These are phyloP conservation scores for Cyrtodaria siliqua DNA, from an alignment of 2,888 invertebrate species.

Conservation along the genomic window DNA sequence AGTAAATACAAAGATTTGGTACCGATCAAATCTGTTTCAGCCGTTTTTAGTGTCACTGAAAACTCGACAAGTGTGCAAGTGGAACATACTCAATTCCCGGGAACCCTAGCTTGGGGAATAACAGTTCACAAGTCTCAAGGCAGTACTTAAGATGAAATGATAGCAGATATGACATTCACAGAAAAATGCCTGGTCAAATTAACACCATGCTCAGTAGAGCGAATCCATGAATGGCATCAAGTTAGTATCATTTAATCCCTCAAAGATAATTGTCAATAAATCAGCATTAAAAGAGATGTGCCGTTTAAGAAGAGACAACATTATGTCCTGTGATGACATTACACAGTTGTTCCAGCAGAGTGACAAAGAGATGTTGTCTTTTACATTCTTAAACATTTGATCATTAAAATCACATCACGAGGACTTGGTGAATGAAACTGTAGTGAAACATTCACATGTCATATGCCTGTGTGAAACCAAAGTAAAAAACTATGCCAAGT, in stretches of 20 bases:
- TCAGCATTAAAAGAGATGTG: too few relatives aligned
- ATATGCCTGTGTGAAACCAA: constrained; percentile 11
- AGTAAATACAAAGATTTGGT: constrained; percentile 6
- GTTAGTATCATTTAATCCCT: constrained; percentile 8
- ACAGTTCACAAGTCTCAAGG: constrained; percentile 42
- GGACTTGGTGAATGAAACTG: constrained; percentile 2
- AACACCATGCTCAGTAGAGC: constrained; percentile 38
- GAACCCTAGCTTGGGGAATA: constrained; percentile 34
- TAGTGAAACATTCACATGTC: constrained; percentile 1
- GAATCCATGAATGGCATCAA: constrained; percentile 8
- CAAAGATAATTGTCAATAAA: constrained; percentile 6
- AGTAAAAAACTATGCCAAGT: constrained; percentile 11
- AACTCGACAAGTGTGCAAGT: constrained; percentile 6
- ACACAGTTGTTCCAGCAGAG: neutral
- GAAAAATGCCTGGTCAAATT: constrained; percentile 35
- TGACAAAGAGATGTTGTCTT: neutral
- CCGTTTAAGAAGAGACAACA: constrained; percentile 8
- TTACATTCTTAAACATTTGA: constrained; percentile 2
- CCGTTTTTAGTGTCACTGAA: constrained; percentile 2
- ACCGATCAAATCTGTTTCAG: constrained; percentile 4
- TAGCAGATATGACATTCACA: too few relatives aligned
- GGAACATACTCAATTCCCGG: constrained; percentile 34
- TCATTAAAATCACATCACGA: constrained; percentile 10
- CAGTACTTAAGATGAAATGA: constrained; percentile 19
- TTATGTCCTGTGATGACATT: too few relatives aligned